Evolutionary conservation across 2,888 invertebrate genomes (phyloP).

Genomic region (Acanthosepion pharaonis): DNA sequence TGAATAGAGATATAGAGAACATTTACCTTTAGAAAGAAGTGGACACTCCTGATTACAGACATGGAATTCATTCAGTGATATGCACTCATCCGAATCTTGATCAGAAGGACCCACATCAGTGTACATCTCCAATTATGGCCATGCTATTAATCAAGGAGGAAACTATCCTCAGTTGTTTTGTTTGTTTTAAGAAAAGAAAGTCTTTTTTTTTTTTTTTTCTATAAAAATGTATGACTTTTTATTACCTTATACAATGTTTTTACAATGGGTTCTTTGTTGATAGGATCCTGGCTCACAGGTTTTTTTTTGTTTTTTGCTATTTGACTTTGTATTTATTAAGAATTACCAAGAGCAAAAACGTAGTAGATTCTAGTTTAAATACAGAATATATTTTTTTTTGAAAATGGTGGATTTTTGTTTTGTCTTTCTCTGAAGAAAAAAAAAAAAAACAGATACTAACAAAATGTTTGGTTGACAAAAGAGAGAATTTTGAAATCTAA

Average conservation of each 20-base stretch:
- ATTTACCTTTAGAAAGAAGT: constrained; percentile 44
- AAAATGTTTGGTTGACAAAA: neutral
- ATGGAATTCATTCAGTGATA: constrained; percentile 45
- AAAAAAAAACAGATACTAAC: neutral
- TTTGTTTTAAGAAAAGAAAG: neutral
- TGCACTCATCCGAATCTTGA: constrained; percentile 47
- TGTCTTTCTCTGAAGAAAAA: neutral
- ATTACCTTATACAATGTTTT: neutral
- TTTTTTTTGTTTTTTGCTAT: neutral
- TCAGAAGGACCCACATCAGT: constrained; percentile 44
- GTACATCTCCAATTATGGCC: constrained; percentile 46
- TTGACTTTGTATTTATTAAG: neutral
- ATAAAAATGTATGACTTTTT: neutral
- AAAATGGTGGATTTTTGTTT: neutral
- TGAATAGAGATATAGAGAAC: neutral
- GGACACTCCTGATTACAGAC: constrained; percentile 46
- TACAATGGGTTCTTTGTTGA: neutral
- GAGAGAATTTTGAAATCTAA: neutral
- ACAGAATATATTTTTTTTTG: neutral
- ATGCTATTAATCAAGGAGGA: constrained; percentile 43
- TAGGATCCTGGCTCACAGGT: neutral
- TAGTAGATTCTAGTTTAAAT: neutral
- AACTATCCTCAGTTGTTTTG: neutral
- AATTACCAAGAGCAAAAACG: neutral
- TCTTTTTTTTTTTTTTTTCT: neutral